Conservation (phyloP, 1,140 invertebrate species). For the Lordiphosa mommai region DNA sequence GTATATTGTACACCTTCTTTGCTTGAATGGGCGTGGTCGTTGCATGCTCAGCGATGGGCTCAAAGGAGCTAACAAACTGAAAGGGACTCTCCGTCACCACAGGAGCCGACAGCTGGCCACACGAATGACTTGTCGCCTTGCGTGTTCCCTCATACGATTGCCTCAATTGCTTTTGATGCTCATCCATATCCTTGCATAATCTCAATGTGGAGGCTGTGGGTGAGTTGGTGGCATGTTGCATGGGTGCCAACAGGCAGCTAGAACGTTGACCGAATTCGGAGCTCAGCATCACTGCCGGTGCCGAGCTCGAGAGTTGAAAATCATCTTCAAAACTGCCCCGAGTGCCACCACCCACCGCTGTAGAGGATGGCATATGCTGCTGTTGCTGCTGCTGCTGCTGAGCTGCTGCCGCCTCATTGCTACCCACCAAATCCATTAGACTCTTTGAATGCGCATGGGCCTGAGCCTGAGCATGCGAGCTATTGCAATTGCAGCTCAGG, state of each 20-base stretch:
- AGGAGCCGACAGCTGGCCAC: constrained; percentile 54
- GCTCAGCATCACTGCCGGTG: constrained; percentile 64
- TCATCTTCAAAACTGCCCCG: constrained; percentile 50
- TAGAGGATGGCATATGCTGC: background rate
- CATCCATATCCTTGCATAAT: constrained; percentile 58
- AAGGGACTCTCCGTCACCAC: constrained; percentile 52
- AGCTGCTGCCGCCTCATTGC: background rate
- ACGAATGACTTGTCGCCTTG: constrained; percentile 50
- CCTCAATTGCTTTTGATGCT: constrained; percentile 12
- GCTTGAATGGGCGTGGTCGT: constrained; percentile 12
- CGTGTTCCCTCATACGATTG: background rate
- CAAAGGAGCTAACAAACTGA: constrained; percentile 60
- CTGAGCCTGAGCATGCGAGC: constrained; percentile 10
- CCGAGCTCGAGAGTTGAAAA: constrained; percentile 62
- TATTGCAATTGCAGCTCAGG: constrained; percentile 72
- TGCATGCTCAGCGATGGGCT: constrained; percentile 55
- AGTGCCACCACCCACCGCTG: constrained; percentile 1
- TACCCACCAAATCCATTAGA: constrained; percentile 42
- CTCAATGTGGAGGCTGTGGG: constrained; percentile 64
- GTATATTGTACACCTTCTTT: constrained; percentile 43
- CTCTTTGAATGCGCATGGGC: constrained; percentile 67
- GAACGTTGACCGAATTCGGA: constrained; percentile 30
- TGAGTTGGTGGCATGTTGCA: constrained; percentile 41
- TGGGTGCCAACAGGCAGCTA: background rate
- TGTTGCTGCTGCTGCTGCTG: background rate